Base-by-base conservation (phyloP, 1,140 invertebrate species). In the Pseudoatta argentina region DNA sequence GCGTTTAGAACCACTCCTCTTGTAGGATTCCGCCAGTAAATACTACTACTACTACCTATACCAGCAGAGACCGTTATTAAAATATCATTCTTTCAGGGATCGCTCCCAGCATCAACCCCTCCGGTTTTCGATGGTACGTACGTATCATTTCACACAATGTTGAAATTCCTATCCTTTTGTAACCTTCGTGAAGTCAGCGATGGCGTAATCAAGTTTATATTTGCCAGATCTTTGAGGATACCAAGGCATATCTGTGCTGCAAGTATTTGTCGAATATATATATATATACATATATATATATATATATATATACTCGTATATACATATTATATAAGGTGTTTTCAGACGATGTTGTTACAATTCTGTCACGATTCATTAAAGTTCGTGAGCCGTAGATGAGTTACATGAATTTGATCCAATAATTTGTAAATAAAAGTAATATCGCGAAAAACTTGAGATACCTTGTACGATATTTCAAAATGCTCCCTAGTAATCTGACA, bases 61-160 rank as follows among this genome's bases (percentile, higher is more conserved):
- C 59, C 27, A 39, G 34, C 57, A 57, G 18, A 57, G 87, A 64
- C 86, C 77, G 77, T 91, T 91, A 91, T 91, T 91, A 91, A 91
- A 91, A 90, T 90, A 90, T 91, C 86, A 66, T 91, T 87, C 76
- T 86, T 77, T 44, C 27, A 63, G 59, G 30, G 30, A 82, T 55
- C 7, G 18, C 10, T n/a, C 44, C 27, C n/a, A 21, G 16, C 12
- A 24, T 59, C 53, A 73, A 83, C 57, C 69, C 79, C 69, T 83
- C 67, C 14, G n/a, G 69, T 39, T 73, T 61, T 7, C 53, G 7
- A 30, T 24, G 24, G 24, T 24, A 24, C 18, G 39, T 34, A 67
- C 57, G 14, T 48, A 53, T 39, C 69, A 57, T 16, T 64, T 39
- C 53, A n/a, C 53, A 21, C 55, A 34, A 82, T n/a, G 69, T 34